Evolutionary conservation across 2,888 invertebrate species (phyloP).

Genomic region (Drosophila anomalata): DNA sequence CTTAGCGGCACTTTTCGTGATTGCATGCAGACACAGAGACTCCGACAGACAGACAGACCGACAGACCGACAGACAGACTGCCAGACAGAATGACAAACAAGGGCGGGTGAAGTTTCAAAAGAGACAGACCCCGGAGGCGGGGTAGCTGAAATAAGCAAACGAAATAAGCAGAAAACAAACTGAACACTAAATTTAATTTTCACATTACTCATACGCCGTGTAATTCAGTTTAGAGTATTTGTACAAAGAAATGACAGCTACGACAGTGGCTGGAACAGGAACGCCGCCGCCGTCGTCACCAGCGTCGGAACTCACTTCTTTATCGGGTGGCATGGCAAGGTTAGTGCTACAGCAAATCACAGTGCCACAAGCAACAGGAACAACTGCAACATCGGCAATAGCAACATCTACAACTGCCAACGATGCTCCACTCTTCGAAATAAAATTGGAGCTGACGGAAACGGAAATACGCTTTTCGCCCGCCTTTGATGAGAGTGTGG

Average conservation of each 20-base stretch:
- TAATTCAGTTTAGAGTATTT: slow-evolving; percentile 82
- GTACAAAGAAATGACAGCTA: slow-evolving; percentile 81
- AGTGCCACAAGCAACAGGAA: slow-evolving; percentile 50
- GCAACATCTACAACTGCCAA: slow-evolving; percentile 39
- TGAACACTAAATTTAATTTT: slow-evolving; percentile 80
- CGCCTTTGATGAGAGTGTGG: slow-evolving; percentile 88
- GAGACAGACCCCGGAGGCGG: background rate
- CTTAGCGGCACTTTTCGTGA: slow-evolving; percentile 77
- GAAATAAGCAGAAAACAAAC: slow-evolving; percentile 75
- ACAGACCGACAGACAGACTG: slow-evolving; percentile 1
- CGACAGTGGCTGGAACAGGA: slow-evolving; percentile 28
- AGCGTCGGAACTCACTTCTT: slow-evolving; percentile 27
- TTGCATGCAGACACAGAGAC: slow-evolving; percentile 64
- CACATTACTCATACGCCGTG: slow-evolving; percentile 80
- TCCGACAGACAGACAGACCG: slow-evolving; percentile 4
- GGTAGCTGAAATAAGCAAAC: slow-evolving; percentile 38
- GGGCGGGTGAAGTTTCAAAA: background rate
- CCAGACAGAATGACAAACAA: background rate
- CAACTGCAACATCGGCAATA: slow-evolving; percentile 27
- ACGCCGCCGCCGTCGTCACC: slow-evolving; percentile 21
- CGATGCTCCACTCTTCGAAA: slow-evolving; percentile 89
- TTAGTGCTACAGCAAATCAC: slow-evolving; percentile 71
- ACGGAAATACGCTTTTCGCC: slow-evolving; percentile 90
- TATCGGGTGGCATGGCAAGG: slow-evolving; percentile 51
- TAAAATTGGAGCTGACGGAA: slow-evolving; percentile 89